Conservation (phyloP, 2,113 vertebrate species). For the Oncorhynchus keta region DNA sequence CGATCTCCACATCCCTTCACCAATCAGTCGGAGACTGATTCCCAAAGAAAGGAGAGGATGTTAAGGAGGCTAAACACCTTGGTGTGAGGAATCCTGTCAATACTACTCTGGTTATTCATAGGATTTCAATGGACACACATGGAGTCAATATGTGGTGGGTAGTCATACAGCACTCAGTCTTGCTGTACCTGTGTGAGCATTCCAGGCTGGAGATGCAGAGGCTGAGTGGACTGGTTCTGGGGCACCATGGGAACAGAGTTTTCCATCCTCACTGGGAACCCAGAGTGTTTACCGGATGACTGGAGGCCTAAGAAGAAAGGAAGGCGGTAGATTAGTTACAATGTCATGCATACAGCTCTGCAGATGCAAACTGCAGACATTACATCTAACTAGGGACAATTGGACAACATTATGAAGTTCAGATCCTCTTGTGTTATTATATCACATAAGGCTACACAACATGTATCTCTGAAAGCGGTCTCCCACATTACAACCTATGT, state of each 20-base stretch:
- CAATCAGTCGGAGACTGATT: background rate
- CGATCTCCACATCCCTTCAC: background rate
- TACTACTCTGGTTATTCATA: background rate
- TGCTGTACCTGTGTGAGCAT: constrained; percentile 89
- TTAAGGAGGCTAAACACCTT: background rate
- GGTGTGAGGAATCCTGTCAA: too few species aligned
- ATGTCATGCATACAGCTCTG: background rate
- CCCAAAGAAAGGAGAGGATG: background rate
- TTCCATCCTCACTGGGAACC: constrained; percentile 95
- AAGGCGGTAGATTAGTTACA: background rate
- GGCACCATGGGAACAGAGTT: constrained; percentile 91
- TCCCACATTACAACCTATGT: too few species aligned
- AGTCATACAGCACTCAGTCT: too few species aligned
- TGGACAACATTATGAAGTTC: too few species aligned
- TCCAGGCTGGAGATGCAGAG: constrained; percentile 93
- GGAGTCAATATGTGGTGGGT: too few species aligned
- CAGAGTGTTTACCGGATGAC: constrained; percentile 88
- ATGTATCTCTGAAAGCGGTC: too few species aligned
- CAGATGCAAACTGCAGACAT: background rate
- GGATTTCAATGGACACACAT: too few species aligned
- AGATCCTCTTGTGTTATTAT: too few species aligned
- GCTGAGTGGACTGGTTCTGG: constrained; percentile 90
- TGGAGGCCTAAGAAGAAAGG: constrained; percentile 79
- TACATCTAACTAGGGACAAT: background rate
- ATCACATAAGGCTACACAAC: too few species aligned